Evolutionary conservation across 2,113 vertebrate species (phyloP).

Genomic region (Rhinichthys klamathensis): DNA sequence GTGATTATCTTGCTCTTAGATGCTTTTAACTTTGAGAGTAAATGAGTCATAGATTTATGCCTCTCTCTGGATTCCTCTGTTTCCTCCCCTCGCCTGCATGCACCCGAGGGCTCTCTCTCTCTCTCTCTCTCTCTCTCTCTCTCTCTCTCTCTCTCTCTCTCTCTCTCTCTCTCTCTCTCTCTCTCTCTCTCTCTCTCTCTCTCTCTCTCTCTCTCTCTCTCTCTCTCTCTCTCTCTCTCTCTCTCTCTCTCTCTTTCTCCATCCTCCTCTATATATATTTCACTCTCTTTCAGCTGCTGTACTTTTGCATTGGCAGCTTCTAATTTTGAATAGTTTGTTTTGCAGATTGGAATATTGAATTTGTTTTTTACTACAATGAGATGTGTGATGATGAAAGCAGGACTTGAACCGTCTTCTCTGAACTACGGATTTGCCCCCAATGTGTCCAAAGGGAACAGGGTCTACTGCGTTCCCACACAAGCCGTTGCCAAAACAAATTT

Average conservation of each 20-base stretch:
- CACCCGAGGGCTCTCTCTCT: slow-evolving; percentile 30
- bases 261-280: not conserved
- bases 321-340: slow-evolving; percentile 1
- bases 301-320: not conserved
- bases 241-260: not conserved
- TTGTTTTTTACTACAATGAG: not conserved
- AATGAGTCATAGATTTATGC: slow-evolving; percentile 46
- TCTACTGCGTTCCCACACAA: slow-evolving; percentile 76
- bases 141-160: not conserved
- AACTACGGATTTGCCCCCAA: slow-evolving; percentile 38
- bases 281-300: not conserved
- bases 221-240: not conserved
- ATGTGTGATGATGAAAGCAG: slow-evolving; percentile 29
- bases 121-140: not conserved
- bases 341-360: not conserved
- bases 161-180: not conserved
- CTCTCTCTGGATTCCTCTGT: slow-evolving; percentile 22
- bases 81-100: not conserved
- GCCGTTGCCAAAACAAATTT: slow-evolving; percentile 78
- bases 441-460: slow-evolving; percentile 56
- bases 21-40: slow-evolving; percentile 57
- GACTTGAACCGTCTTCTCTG: slow-evolving; percentile 33
- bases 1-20: slow-evolving; percentile 67
- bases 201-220: slow-evolving; percentile 19
- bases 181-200: slow-evolving; percentile 7